phyloP scores from a whole-genome alignment of 2,113 vertebrate species.

The Tauraco erythrolophus region DNA sequence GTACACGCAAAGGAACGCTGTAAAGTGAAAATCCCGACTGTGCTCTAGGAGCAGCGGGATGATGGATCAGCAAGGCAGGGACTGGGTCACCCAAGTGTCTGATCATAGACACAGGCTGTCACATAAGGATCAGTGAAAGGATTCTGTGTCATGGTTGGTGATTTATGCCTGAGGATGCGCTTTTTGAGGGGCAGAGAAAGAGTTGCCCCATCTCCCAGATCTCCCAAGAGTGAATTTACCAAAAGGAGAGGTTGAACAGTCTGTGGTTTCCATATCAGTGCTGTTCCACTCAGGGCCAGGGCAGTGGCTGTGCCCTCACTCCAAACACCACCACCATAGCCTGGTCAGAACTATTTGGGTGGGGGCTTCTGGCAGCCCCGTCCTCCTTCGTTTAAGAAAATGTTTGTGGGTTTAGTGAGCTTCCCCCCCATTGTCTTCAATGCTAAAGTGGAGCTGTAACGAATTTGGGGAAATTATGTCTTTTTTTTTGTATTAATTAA shows the following conservation, averaged over 20 bases:
- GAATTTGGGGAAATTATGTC: neutral
- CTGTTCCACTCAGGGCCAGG: rapidly evolving
- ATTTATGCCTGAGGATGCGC: neutral
- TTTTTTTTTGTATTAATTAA: rapidly evolving
- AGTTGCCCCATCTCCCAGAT: neutral
- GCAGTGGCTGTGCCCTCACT: rapidly evolving
- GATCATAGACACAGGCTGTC: neutral
- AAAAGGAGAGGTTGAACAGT: neutral
- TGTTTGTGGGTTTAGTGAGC: neutral
- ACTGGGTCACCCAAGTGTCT: neutral
- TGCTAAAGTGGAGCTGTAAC: neutral
- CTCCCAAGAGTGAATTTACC: neutral
- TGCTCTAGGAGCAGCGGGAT: rapidly evolving
- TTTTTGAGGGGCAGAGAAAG: neutral
- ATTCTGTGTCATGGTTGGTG: neutral
- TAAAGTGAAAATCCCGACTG: neutral
- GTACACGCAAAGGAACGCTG: too few relatives aligned
- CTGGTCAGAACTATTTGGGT: neutral
- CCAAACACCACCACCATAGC: neutral
- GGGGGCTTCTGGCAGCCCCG: neutral
- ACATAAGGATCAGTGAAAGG: neutral
- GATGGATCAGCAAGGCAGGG: neutral
- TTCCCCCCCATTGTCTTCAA: neutral
- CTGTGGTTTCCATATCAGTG: rapidly evolving
- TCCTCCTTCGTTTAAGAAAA: neutral